Evolutionary conservation across 1,140 invertebrate species (phyloP).

Genomic region (Drosophila kepulauana): DNA sequence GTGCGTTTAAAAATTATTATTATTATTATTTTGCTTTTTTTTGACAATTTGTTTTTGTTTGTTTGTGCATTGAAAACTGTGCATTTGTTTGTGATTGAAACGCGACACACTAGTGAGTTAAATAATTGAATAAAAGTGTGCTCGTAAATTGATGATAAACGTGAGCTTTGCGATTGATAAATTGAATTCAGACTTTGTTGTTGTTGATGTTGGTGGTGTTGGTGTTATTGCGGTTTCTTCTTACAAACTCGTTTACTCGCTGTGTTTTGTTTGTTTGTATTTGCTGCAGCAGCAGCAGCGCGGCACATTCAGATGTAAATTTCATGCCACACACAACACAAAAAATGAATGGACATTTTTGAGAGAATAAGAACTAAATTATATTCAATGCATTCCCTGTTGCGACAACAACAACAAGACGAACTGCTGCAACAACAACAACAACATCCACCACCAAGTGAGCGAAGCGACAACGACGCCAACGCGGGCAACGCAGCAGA

Average conservation of each 20-base stretch:
- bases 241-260: constrained; percentile 55
- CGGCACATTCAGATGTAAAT: constrained; percentile 52
- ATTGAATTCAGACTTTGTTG: constrained; percentile 34
- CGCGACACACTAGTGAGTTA: constrained; percentile 25
- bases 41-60: constrained; percentile 42
- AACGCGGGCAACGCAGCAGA: constrained; percentile 35
- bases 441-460: constrained; percentile 29
- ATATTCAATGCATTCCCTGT: constrained; percentile 50
- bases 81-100: constrained; percentile 40
- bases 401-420: constrained; percentile 21
- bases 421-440: constrained; percentile 17
- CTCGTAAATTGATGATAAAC: constrained; percentile 13
- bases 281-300: constrained; percentile 38
- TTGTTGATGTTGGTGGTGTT: constrained; percentile 17
- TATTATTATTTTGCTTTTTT: constrained; percentile 45
- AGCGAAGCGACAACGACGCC: constrained; percentile 34
- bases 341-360: constrained; percentile 18
- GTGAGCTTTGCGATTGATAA: constrained; percentile 30
- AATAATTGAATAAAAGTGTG: constrained; percentile 34
- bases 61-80: constrained; percentile 24
- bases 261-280: constrained; percentile 48
- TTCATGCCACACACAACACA: constrained; percentile 21
- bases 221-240: constrained; percentile 46
- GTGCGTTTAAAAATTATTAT: constrained; percentile 42
- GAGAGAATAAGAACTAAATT: constrained; percentile 34